Conservation (phyloP, 2,113 vertebrate genomes). For the Dasyornis broadbenti region DNA sequence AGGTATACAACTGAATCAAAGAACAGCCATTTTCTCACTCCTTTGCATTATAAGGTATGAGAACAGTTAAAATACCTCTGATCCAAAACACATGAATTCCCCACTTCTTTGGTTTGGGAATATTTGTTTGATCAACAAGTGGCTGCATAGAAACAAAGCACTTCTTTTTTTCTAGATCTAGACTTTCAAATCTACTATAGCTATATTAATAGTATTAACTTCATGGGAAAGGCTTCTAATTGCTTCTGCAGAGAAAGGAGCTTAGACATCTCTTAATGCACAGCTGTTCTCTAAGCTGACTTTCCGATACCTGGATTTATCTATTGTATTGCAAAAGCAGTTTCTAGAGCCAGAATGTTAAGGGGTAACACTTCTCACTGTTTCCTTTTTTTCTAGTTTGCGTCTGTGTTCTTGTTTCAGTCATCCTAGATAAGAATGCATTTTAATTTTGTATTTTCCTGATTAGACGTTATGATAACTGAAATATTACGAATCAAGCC, state of each 20-base stretch:
- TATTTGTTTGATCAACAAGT: not conserved
- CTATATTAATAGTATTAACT: not conserved
- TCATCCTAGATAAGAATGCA: not conserved
- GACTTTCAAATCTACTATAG: not conserved
- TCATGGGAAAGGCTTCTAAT: not conserved
- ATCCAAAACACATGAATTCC: accelerated
- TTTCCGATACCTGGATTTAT: not conserved
- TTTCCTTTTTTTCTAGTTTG: not conserved
- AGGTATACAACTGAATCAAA: not conserved
- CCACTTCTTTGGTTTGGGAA: not conserved
- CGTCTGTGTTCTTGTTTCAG: not conserved
- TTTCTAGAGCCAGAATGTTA: not conserved
- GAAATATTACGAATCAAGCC: not conserved
- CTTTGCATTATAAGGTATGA: accelerated
- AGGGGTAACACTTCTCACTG: not conserved
- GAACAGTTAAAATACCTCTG: not conserved
- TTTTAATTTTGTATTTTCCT: not conserved
- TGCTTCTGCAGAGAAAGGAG: not conserved
- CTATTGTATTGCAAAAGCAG: not conserved
- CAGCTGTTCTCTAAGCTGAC: not conserved
- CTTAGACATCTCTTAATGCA: not conserved
- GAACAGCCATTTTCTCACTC: not conserved
- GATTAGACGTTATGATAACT: not conserved
- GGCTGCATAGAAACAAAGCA: not conserved
- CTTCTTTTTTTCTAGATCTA: not conserved